Evolutionary conservation across 2,797 vertebrate genomes (phyloP), one percentile per base, ranked within the genome.

Genomic region (Jordanella pulchra): DNA sequence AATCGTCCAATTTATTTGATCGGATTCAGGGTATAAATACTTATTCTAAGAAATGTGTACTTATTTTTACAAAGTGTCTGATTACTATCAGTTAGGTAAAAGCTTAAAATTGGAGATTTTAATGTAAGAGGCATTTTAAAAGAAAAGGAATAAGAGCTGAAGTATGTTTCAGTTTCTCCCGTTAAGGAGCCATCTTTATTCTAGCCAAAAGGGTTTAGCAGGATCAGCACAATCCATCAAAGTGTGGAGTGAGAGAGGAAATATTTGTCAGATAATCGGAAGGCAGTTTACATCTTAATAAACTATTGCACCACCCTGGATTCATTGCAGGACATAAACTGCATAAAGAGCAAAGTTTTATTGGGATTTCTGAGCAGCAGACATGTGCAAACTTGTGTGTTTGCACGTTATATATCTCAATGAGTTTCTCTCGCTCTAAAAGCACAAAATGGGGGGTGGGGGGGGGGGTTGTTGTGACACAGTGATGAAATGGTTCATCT

Each of bases 401-500:
- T 67, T 80, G 76, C 30, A 50, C 44, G 45, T 65, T 55, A 65
- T 71, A 64, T 58, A 71, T 84, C 58, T 69, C 58, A 44, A n/a
- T 64, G 25, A 25, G 14, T 12, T 64, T 64, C 39, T 23, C 60
- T 15, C n/a, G 15, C 15, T 21, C 25, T 28, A 42, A 56, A 51
- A 67, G 73, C 15, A 32, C 13, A 66, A 67, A 64, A 64, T 67
- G 63, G 50, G 51, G 27, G 13, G 35, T 2, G 30, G n/a, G n/a
- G n/a, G n/a, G n/a, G n/a, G n/a, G n/a, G n/a, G n/a, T n/a, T 45
- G 30, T 69, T 30, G 25, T 71, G 78, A 73, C 74, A 72, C 63
- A 17, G 73, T 76, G 83, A 80, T 73, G 82, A 88, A 88, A 87
- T 18, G 67, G 75, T 82, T 42, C 60, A 50, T 76, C 72, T 51